These are phyloP conservation scores for Calcarius lapponicus DNA, from an alignment of 2,797 vertebrate genomes.

Conservation along the genomic window DNA sequence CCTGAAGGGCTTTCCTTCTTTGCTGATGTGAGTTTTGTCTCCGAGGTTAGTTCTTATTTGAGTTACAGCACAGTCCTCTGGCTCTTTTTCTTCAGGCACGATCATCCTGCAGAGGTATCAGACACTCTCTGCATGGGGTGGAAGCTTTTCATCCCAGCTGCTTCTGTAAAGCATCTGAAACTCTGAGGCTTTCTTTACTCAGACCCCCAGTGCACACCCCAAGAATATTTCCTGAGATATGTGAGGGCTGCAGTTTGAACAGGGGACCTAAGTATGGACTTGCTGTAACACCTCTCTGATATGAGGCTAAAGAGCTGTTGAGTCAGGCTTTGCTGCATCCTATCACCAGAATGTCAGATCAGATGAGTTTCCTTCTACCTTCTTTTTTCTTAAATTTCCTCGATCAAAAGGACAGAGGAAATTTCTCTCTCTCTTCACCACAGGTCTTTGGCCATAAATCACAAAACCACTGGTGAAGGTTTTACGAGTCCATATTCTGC, in stretches of 20 bases:
- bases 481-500: not conserved
- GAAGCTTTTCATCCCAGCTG: not conserved
- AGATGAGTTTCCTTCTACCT: not conserved
- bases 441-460: not conserved
- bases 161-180: not conserved
- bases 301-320: not conserved
- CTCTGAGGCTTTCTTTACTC: not conserved
- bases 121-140: rapidly evolving
- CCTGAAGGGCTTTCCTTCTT: not conserved
- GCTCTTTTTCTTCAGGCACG: not conserved
- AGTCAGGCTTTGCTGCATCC: not conserved
- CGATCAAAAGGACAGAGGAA: not conserved
- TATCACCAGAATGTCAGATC: not conserved
- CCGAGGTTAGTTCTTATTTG: not conserved
- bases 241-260: not conserved
- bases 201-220: not conserved
- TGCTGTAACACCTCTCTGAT: not conserved
- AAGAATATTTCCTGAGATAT: not conserved
- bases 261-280: not conserved
- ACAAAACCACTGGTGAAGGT: not conserved
- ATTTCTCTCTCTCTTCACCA: not conserved
- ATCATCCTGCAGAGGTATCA: not conserved
- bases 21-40: not conserved
- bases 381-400: not conserved
- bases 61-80: not conserved